A percentile compares a stretch with the other conserved stretches of the same genome.
Evolutionary conservation across 2,797 vertebrate species (phyloP).

Genomic region (Cuniculus paca): DNA sequence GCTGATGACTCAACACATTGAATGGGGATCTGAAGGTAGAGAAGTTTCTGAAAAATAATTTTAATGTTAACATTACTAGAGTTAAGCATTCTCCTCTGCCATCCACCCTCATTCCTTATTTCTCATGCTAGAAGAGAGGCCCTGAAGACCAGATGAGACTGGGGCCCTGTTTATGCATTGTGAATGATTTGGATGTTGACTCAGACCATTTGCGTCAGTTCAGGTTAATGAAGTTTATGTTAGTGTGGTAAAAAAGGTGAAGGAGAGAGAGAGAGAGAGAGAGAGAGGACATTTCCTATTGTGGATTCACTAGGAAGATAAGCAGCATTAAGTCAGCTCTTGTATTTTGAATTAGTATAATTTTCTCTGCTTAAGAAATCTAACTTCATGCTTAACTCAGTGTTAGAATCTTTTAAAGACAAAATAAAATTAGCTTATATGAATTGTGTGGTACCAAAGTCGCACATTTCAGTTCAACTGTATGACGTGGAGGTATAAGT

Average conservation of each 20-base stretch:
- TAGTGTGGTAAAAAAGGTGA: neutral
- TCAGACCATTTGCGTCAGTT: neutral
- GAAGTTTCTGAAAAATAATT: neutral
- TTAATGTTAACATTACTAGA: neutral
- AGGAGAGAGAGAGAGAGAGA: neutral
- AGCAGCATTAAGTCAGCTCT: neutral
- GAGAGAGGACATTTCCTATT: neutral
- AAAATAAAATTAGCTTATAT: constrained; percentile 24
- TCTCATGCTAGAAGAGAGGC: neutral
- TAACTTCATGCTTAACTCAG: constrained; percentile 55
- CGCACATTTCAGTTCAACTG: neutral
- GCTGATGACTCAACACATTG: neutral
- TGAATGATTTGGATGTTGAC: neutral
- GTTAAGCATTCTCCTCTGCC: neutral
- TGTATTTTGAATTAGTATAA: constrained; percentile 35
- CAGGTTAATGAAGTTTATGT: neutral
- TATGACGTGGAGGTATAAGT: neutral
- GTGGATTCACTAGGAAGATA: neutral
- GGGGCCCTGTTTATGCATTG: neutral
- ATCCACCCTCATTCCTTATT: neutral
- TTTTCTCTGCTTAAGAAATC: constrained; percentile 62
- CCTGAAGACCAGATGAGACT: neutral
- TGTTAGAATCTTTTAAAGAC: constrained; percentile 59
- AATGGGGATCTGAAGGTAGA: neutral
- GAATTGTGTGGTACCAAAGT: constrained; percentile 3